Percentiles rank a stretch among this genome's conserved stretches.
Conservation (phyloP, 2,797 vertebrate genomes). For the Decapterus maruadsi region DNA sequence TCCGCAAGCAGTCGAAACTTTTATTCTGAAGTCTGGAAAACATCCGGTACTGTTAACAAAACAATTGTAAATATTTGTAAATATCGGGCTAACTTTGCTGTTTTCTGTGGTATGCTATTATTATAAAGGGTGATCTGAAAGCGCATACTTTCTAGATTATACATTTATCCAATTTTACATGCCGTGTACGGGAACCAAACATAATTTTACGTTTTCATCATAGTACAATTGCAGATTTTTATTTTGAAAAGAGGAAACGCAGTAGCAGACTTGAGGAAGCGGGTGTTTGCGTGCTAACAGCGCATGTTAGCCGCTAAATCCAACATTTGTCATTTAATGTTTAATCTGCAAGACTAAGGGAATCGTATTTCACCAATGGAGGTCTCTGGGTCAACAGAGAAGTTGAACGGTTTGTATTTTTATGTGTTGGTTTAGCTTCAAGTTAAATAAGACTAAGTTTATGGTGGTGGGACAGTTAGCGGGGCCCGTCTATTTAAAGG, state of each 20-base stretch:
- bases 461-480: slow-evolving; percentile 19
- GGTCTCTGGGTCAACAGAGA: slow-evolving; percentile 27
- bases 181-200: not conserved
- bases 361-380: slow-evolving; percentile 48
- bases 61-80: too few species aligned
- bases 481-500: slow-evolving; percentile 64
- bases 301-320: slow-evolving; percentile 69
- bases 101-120: too few species aligned
- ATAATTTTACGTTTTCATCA: not conserved
- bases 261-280: slow-evolving; percentile 54
- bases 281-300: slow-evolving; percentile 69
- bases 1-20: slow-evolving; percentile 3
- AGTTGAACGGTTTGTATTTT: slow-evolving; percentile 58
- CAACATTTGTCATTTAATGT: slow-evolving; percentile 17
- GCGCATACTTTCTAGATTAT: not conserved
- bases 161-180: not conserved
- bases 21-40: slow-evolving; percentile 56
- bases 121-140: not conserved
- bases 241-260: slow-evolving; percentile 67
- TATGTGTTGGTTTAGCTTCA: not conserved
- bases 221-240: slow-evolving; percentile 18
- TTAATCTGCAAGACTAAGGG: not conserved
- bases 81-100: too few species aligned
- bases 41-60: slow-evolving; percentile 35
- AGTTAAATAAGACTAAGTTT: slow-evolving; percentile 12